phyloP scores from a whole-genome alignment of 2,113 vertebrate species.

The Leptobrachium leishanense region DNA sequence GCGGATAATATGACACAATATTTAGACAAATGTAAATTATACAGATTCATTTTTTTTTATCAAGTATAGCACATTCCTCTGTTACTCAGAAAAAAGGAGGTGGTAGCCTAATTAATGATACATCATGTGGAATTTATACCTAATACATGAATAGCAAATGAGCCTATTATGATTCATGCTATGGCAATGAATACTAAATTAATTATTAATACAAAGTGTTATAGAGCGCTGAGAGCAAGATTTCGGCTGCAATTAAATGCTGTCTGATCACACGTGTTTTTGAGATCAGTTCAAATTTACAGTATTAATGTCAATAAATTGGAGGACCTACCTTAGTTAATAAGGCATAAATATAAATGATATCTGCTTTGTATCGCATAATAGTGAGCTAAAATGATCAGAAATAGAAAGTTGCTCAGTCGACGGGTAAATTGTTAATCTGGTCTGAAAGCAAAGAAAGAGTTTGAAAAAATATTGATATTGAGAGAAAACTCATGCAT shows the following conservation, averaged over 20 bases:
- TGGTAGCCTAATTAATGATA: conserved; percentile 64
- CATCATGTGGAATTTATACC: conserved; percentile 60
- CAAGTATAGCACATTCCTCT: conserved; percentile 48
- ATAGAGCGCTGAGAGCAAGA: conserved; percentile 54
- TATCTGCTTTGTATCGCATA: too few species aligned
- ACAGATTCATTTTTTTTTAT: background rate
- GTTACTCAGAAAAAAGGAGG: conserved; percentile 60
- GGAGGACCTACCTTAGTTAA: too few species aligned
- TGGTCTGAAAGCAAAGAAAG: too few species aligned
- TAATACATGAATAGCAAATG: conserved; percentile 58
- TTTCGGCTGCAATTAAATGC: conserved; percentile 55
- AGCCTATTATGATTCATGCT: conserved; percentile 67
- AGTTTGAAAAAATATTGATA: too few species aligned
- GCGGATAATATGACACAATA: too few species aligned
- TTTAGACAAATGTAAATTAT: too few species aligned
- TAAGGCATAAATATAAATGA: too few species aligned
- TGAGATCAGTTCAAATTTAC: background rate
- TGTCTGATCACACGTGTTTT: conserved; percentile 5
- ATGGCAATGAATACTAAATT: conserved; percentile 63
- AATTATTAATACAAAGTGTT: conserved; percentile 68
- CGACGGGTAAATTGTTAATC: too few species aligned
- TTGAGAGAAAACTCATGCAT: too few species aligned
- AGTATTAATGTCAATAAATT: too few species aligned
- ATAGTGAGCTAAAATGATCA: too few species aligned
- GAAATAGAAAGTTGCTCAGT: too few species aligned